Evolutionary conservation across 1,140 invertebrate species (phyloP).

Genomic region (Wiebesia pumilae): DNA sequence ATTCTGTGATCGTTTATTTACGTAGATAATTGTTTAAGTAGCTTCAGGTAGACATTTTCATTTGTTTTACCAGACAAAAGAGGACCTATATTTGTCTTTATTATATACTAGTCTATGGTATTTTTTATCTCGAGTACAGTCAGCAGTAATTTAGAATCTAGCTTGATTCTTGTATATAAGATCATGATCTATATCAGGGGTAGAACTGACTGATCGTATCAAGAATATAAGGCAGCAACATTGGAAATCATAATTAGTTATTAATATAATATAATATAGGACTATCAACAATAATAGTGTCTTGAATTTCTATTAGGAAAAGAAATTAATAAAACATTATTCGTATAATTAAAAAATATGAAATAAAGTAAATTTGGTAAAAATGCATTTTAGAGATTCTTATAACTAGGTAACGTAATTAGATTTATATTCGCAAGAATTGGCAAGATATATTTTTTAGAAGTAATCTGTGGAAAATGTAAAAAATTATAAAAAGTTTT

Average conservation of each 20-base stretch:
- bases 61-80: too few species aligned
- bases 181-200: background rate
- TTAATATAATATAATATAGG: background rate
- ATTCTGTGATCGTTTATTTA: too few species aligned
- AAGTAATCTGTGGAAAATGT: background rate
- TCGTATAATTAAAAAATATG: background rate
- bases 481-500: background rate
- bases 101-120: background rate
- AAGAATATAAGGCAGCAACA: conserved; percentile 21
- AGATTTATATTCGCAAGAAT: conserved; percentile 16
- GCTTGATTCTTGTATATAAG: background rate
- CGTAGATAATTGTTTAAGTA: too few species aligned
- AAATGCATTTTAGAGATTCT: background rate
- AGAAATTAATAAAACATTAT: background rate
- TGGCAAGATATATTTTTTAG: background rate
- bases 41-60: too few species aligned
- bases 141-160: too few species aligned
- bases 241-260: background rate
- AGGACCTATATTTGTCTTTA: background rate
- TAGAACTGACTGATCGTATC: background rate
- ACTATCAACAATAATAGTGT: background rate
- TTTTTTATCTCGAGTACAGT: background rate
- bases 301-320: background rate
- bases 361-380: background rate
- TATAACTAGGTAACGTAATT: conserved; percentile 14